phyloP scores from a whole-genome alignment of 2,888 invertebrate species.

The Dryobota labecula region DNA sequence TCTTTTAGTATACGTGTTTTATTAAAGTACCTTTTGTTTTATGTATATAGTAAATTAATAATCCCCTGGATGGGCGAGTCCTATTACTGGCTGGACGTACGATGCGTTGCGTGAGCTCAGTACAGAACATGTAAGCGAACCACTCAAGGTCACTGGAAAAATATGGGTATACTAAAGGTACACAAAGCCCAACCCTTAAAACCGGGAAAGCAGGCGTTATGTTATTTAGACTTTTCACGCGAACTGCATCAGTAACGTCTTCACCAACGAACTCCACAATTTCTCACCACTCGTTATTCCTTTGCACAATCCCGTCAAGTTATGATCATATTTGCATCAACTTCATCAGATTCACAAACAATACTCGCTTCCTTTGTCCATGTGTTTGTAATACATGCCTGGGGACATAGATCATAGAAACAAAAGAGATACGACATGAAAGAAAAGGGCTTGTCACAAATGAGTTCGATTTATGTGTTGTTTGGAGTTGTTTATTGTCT shows the following conservation, averaged over 20 bases:
- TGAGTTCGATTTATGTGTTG: neutral
- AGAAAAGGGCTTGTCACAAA: constrained; percentile 3
- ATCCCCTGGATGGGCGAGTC: no score
- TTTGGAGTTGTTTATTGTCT: neutral
- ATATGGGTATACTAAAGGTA: neutral
- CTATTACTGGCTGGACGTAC: no score
- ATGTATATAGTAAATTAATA: no score
- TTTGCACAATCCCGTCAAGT: neutral
- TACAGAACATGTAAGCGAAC: no score
- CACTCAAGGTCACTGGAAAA: no score
- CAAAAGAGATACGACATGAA: constrained; percentile 32
- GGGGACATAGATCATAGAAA: constrained; percentile 18
- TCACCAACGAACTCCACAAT: neutral
- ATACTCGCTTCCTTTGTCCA: constrained; percentile 45
- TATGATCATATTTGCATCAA: constrained; percentile 40
- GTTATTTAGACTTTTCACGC: neutral
- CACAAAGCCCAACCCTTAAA: neutral
- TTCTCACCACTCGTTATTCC: neutral
- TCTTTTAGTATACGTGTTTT: no score
- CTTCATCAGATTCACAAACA: constrained; percentile 45
- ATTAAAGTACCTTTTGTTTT: no score
- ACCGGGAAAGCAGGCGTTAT: neutral
- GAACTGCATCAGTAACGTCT: neutral
- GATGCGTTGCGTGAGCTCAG: no score
- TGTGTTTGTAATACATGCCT: constrained; percentile 31